A percentile compares a stretch with the other conserved stretches of the same genome.
These are phyloP conservation scores for Synergus itoensis DNA, from an alignment of 2,888 invertebrate genomes.

Conservation along the genomic window DNA sequence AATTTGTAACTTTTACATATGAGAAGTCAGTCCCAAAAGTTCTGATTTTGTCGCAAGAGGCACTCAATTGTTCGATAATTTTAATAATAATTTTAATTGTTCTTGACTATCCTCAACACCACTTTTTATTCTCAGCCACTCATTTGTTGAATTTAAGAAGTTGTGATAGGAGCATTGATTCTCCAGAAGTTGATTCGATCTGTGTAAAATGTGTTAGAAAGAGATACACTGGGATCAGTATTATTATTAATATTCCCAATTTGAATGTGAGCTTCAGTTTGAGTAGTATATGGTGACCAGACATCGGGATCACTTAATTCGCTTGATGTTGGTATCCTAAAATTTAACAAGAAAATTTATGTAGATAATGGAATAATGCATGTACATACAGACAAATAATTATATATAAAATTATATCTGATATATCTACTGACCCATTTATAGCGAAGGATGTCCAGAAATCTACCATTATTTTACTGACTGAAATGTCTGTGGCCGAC, in stretches of 20 bases:
- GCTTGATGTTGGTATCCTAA: constrained; percentile 19
- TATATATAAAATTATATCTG: not conserved
- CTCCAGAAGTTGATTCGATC: constrained; percentile 17
- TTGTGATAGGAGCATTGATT: not conserved
- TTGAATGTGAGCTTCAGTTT: constrained; percentile 3
- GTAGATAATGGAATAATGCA: too few species aligned
- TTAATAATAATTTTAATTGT: too few species aligned
- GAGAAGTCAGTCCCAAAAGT: too few species aligned
- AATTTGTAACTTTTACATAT: too few species aligned
- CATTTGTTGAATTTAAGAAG: too few species aligned
- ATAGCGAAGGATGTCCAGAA: constrained; percentile 27
- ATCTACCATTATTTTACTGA: constrained; percentile 18
- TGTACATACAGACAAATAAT: too few species aligned
- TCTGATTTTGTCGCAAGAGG: too few species aligned
- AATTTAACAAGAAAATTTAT: not conserved
- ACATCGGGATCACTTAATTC: constrained; percentile 3
- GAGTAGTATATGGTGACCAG: constrained; percentile 16
- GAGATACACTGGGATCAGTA: not conserved
- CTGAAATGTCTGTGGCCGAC: not conserved
- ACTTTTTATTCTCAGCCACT: too few species aligned
- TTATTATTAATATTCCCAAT: constrained; percentile 14
- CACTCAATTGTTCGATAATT: too few species aligned
- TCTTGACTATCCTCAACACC: too few species aligned
- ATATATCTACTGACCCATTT: not conserved
- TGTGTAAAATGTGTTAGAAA: constrained; percentile 7